These are phyloP conservation scores for Blomia tropicalis DNA, from an alignment of 2,888 invertebrate genomes.

Conservation along the genomic window DNA sequence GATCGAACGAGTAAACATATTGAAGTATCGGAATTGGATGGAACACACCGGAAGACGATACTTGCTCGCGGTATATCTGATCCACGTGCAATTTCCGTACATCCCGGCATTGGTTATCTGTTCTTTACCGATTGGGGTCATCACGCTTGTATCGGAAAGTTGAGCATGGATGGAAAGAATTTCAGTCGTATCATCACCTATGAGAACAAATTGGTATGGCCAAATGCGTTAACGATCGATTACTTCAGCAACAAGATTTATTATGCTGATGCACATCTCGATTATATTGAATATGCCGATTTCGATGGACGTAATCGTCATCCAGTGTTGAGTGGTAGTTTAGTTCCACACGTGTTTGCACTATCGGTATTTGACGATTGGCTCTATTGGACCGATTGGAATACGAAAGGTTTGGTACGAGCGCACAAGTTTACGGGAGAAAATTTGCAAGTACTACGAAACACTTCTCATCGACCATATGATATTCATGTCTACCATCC, in stretches of 20 bases:
- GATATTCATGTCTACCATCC: constrained; percentile 84
- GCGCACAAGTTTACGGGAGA: constrained; percentile 72
- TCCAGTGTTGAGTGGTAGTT: constrained; percentile 54
- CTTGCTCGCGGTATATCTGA: constrained; percentile 64
- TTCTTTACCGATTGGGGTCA: constrained; percentile 82
- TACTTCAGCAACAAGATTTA: constrained; percentile 86
- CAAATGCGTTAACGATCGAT: constrained; percentile 89
- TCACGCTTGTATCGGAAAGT: constrained; percentile 84
- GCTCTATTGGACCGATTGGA: constrained; percentile 95
- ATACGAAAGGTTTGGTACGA: constrained; percentile 70
- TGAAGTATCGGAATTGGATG: constrained; percentile 84
- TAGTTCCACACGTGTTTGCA: constrained; percentile 90
- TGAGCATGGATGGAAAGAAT: constrained; percentile 91
- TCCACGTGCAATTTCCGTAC: constrained; percentile 82
- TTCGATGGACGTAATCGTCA: constrained; percentile 75
- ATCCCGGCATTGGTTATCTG: constrained; percentile 72
- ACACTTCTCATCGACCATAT: constrained; percentile 85
- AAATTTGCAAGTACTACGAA: constrained; percentile 55
- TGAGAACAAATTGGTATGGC: constrained; percentile 93
- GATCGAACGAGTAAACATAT: constrained; percentile 86
- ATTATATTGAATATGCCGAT: constrained; percentile 80
- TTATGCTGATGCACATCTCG: constrained; percentile 95
- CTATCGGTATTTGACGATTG: constrained; percentile 80
- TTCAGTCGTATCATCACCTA: constrained; percentile 71
- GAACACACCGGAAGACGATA: constrained; percentile 72